These are phyloP conservation scores for Gymnodraco acuticeps DNA, from an alignment of 2,797 vertebrate species.

Conservation along the genomic window DNA sequence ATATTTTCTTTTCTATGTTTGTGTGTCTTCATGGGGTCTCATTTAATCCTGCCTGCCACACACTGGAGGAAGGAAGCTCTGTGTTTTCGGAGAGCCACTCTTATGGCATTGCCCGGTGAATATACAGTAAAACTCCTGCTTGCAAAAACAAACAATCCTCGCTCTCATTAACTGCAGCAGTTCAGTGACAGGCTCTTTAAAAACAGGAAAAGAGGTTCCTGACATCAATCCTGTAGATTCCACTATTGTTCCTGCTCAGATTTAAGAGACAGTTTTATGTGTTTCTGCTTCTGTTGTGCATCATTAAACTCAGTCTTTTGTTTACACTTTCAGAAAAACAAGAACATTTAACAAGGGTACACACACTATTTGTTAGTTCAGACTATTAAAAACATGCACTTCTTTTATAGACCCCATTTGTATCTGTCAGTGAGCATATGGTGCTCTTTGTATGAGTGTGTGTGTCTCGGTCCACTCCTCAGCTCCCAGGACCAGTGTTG, in stretches of 20 bases:
- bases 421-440: neutral
- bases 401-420: neutral
- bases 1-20: conserved; percentile 17
- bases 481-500: conserved; percentile 58
- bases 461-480: conserved; percentile 19
- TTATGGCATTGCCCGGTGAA: conserved; percentile 22
- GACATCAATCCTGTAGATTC: conserved; percentile 32
- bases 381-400: conserved; percentile 22
- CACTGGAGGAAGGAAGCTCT: conserved; percentile 59
- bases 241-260: conserved; percentile 69
- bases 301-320: conserved; percentile 26
- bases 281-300: conserved; percentile 24
- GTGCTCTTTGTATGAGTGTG: conserved; percentile 9
- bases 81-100: conserved; percentile 40
- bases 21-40: conserved; percentile 17
- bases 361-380: conserved; percentile 5
- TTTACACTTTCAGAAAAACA: conserved; percentile 38
- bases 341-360: conserved; percentile 9
- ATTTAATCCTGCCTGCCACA: conserved; percentile 11
- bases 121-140: conserved; percentile 18
- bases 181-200: conserved; percentile 17
- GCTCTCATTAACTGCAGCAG: conserved; percentile 18
- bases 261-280: conserved; percentile 74
- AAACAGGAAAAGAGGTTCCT: conserved; percentile 63
- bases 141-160: conserved; percentile 48